Evolutionary conservation across 2,888 invertebrate genomes (phyloP).

Genomic region (Erynnis tages): DNA sequence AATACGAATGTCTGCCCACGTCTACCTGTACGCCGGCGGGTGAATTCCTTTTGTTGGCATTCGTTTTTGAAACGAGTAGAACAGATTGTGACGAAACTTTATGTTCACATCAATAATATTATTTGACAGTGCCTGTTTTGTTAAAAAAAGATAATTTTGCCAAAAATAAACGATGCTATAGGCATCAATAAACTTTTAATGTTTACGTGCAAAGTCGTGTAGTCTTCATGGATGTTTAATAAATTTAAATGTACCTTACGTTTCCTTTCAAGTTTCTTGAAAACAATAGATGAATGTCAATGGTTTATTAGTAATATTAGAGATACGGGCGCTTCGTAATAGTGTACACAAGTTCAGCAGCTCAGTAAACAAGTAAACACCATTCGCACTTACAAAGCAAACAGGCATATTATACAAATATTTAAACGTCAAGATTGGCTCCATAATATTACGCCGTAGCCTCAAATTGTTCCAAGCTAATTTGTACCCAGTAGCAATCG

Average conservation of each 20-base stretch:
- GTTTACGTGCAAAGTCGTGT: no score
- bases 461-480: slow-evolving; percentile 46
- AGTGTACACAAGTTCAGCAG: slow-evolving; percentile 70
- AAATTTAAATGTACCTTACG: no score
- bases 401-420: slow-evolving; percentile 76
- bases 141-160: slow-evolving; percentile 6
- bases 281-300: slow-evolving; percentile 61
- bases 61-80: slow-evolving; percentile 58
- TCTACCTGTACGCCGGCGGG: slow-evolving; percentile 56
- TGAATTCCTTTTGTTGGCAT: slow-evolving; percentile 60
- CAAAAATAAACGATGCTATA: no score
- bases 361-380: slow-evolving; percentile 76
- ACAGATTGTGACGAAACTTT: slow-evolving; percentile 55
- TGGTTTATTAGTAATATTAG: slow-evolving; percentile 69
- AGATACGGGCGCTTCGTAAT: slow-evolving; percentile 51
- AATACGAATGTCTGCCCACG: slow-evolving; percentile 76
- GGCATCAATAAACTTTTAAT: neutral
- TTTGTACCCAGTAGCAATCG: slow-evolving; percentile 48
- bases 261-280: slow-evolving; percentile 18
- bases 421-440: slow-evolving; percentile 70
- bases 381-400: slow-evolving; percentile 80
- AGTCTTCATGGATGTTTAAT: no score
- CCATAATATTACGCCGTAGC: slow-evolving; percentile 55
- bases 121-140: slow-evolving; percentile 31
- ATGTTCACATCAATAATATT: slow-evolving; percentile 32